phyloP scores from a whole-genome alignment of 2,888 invertebrate genomes.

The Lordiphosa fenestrarum region DNA sequence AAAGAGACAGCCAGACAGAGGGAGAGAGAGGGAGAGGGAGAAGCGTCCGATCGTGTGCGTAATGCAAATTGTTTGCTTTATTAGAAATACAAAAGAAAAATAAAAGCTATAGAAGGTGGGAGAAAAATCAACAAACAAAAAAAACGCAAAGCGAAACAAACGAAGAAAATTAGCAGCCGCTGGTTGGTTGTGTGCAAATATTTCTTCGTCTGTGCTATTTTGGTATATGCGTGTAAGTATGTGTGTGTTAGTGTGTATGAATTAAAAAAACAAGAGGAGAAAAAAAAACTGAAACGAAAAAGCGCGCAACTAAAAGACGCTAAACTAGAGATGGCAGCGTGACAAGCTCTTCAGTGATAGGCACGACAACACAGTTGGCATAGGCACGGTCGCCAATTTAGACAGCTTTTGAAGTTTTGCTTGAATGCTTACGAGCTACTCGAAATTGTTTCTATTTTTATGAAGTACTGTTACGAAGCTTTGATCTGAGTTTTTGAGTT shows the following conservation, averaged over 20 bases:
- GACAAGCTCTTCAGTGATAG: too few relatives aligned
- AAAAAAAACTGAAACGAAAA: constrained; percentile 48
- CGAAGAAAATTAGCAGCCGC: constrained; percentile 35
- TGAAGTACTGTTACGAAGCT: too few relatives aligned
- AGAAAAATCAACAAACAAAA: constrained; percentile 28
- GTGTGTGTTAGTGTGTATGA: background rate
- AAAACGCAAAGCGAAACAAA: constrained; percentile 26
- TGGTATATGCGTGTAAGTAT: constrained; percentile 36
- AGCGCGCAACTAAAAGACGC: constrained; percentile 31
- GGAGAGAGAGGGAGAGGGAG: background rate
- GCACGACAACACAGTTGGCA: too few relatives aligned
- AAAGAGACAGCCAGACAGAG: background rate
- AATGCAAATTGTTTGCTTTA: constrained; percentile 36
- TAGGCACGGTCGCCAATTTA: too few relatives aligned
- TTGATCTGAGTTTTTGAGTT: too few relatives aligned
- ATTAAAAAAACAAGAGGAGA: constrained; percentile 21
- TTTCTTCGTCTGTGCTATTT: constrained; percentile 71
- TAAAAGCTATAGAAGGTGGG: constrained; percentile 5
- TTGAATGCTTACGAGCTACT: too few relatives aligned
- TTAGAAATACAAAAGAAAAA: constrained; percentile 20
- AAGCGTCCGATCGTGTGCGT: constrained; percentile 11
- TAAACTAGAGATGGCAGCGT: too few relatives aligned
- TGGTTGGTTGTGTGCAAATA: constrained; percentile 59
- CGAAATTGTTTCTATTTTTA: too few relatives aligned
- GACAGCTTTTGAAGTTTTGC: too few relatives aligned